Base-by-base conservation (phyloP, 2,113 vertebrate genomes). In the Rafetus swinhoei region DNA sequence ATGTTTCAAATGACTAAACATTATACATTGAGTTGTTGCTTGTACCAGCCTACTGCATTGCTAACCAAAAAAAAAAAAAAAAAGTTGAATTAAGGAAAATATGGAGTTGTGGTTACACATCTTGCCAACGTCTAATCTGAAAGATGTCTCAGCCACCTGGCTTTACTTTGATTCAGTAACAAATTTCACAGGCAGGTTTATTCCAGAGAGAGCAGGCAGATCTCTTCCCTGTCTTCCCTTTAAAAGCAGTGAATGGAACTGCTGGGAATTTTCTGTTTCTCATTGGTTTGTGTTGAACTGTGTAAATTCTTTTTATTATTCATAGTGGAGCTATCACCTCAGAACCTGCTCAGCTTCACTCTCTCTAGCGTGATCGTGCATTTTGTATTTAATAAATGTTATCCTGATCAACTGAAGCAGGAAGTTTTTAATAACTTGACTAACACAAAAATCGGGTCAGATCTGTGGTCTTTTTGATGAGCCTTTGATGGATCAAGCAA, bases 121-220 rank as follows among this genome's bases (percentile, higher is more conserved):
- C 82, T 52, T 55, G 0, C 13, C 3, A 1, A 0, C 6, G 55
- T 55, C 53, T 62, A 7, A 12, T 84, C 5, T 55, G 39, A 59
- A 55, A 27, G 84, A 24, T 12, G 86, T 56, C 81, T 81, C 1
- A 14, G 76, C 14, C 84, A 27, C 24, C 0, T 80, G 53, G 55
- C n/a, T 79, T 84, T 65, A 9, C 9, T 89, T 10, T 1, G 45
- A n/a, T 2, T 72, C 0, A 77, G 13, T 22, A 91, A 85, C 84
- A 74, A 45, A 11, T 92, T 0, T 5, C 85, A 1, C 5, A 22
- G 74, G 4, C 0, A 12, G 39, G 12, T 69, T 95, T 82, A 88
- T 85, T 87, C 89, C 88, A 65, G n/a, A 83, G 85, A 92, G 92
- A 93, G 90, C 85, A 65, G 93, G 86, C 83, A 55, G 89, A 82